These are phyloP conservation scores for Zootoca vivipara DNA, from an alignment of 2,113 vertebrate genomes.

Conservation along the genomic window DNA sequence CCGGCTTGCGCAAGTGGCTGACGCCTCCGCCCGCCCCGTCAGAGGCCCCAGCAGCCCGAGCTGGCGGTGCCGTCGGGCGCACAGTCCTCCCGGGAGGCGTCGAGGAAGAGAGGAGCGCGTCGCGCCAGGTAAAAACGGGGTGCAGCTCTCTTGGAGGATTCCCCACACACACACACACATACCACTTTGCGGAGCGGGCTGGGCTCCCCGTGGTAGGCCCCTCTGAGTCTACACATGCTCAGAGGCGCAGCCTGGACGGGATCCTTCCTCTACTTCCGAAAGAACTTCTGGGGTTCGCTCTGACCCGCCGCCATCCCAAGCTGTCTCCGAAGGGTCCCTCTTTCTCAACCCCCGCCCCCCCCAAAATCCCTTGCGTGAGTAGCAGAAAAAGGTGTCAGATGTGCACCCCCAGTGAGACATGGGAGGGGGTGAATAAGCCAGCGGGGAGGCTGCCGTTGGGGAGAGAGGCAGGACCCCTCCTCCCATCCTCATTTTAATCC, in stretches of 20 bases:
- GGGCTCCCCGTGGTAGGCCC: background rate
- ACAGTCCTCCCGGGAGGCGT: background rate
- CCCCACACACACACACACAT: accelerated
- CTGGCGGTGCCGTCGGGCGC: accelerated
- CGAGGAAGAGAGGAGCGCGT: accelerated
- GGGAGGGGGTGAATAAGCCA: background rate
- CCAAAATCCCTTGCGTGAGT: too few relatives aligned
- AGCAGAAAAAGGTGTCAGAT: too few relatives aligned
- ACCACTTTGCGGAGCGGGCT: too few relatives aligned
- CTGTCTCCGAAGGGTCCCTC: too few relatives aligned
- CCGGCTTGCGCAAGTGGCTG: background rate
- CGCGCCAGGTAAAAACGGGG: background rate
- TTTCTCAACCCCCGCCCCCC: too few relatives aligned
- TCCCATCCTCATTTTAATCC: background rate
- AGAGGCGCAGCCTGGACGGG: too few relatives aligned
- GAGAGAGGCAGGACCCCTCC: background rate
- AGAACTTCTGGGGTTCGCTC: too few relatives aligned
- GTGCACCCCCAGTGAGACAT: background rate
- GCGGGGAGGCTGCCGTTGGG: background rate
- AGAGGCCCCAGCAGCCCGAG: background rate
- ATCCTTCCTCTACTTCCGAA: too few relatives aligned
- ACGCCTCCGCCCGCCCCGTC: background rate
- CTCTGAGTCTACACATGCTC: background rate
- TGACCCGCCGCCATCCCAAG: too few relatives aligned
- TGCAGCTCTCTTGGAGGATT: too few relatives aligned